Conservation (phyloP, 2,113 vertebrate genomes). For the Saiga tatarica region DNA sequence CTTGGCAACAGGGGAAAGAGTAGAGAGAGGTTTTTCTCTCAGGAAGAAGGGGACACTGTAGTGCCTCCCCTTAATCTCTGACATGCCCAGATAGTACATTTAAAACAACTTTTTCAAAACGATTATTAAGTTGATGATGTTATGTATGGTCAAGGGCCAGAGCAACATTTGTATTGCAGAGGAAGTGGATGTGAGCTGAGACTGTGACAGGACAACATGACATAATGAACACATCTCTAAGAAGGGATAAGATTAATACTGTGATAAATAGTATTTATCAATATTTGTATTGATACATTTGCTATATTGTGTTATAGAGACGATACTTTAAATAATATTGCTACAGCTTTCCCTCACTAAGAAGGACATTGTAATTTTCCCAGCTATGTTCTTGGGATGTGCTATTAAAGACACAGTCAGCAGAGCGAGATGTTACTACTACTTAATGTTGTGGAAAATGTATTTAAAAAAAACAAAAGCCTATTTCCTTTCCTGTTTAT, state of each 20-base stretch:
- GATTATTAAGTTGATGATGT: background rate
- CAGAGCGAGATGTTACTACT: conserved; percentile 38
- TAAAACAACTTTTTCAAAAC: background rate
- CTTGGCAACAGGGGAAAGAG: background rate
- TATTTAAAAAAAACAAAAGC: conserved; percentile 31
- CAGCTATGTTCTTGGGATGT: conserved; percentile 32
- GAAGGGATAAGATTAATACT: background rate
- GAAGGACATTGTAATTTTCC: conserved; percentile 32
- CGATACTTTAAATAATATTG: conserved; percentile 61
- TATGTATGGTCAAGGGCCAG: background rate
- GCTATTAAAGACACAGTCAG: conserved; percentile 56
- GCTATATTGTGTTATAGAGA: conserved; percentile 57
- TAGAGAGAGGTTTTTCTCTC: background rate
- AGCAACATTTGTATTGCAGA: background rate
- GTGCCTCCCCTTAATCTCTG: background rate
- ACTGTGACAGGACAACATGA: background rate
- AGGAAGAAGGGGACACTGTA: background rate
- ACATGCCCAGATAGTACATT: background rate
- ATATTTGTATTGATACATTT: conserved; percentile 41
- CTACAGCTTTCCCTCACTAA: conserved; percentile 40
- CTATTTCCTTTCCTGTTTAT: conserved; percentile 32
- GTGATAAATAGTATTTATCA: background rate
- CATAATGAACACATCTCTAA: conserved; percentile 1
- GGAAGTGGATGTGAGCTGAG: background rate
- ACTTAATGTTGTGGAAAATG: conserved; percentile 63